Base-by-base conservation (phyloP, 2,113 vertebrate species). In the Nestor notabilis region DNA sequence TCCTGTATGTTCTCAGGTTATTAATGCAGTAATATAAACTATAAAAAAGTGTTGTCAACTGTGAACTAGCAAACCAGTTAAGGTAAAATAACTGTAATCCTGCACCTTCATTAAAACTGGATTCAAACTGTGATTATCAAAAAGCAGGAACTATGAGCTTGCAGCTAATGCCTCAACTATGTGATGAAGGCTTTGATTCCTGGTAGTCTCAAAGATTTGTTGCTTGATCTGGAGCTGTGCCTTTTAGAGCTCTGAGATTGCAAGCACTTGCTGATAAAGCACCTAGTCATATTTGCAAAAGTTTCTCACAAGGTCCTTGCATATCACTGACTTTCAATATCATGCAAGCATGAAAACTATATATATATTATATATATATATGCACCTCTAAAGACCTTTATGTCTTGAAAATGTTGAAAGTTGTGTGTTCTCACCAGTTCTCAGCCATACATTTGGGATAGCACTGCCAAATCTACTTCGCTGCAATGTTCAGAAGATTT, bases 101-200 rank as follows among this genome's bases (percentile, higher is more conserved):
- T 74, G 41, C 20, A 89, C 46, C 68, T 90, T 83, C 80, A 84
- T 92, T 92, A 89, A 88, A 95, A 90, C 9, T 89, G 50, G 60
- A 83, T 89, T 93, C 64, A 90, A 81, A 93, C 76, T 66, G 76
- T 78, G 80, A 81, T 83, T 95, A 77, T 83, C 76, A 89, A 95
- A 87, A 68, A 70, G 20, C 20, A 87, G 64, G 53, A 89, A 88
- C 49, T 64, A 61, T 0, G 1, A 9, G n/a, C 33, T 78, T 77
- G 41, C 21, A 88, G 49, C 24, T 86, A 95, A 95, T 61, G 49
- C 75, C 44, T 25, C 1, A 3, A 19, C 28, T 37, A 16, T 53
- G 37, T 25, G 44, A 13, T 74, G n/a, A 83, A 70, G 41, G 3
- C 8, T 89, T 70, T 79, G 41, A 0, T 50, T 81, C 75, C 41